Evolutionary conservation across 2,797 vertebrate genomes (phyloP), one percentile per base, ranked within the genome.

Genomic region (Salarias fasciatus): DNA sequence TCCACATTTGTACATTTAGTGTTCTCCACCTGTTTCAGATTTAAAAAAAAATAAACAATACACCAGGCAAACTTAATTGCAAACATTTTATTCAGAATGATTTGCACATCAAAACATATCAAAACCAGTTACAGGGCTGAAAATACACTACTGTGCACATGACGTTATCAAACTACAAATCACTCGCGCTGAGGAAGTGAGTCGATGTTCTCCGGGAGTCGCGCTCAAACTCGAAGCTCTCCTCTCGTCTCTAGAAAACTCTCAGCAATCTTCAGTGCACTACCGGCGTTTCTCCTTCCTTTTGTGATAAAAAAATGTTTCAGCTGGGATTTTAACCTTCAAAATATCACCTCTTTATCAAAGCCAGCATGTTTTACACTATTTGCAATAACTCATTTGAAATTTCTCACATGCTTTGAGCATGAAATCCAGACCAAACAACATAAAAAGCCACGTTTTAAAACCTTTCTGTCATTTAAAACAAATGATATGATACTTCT

Each of bases 91-190:
- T 91, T 88, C 64, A 86, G 85, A 87, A 86, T 31, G 51, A 79
- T 83, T 89, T 89, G 48, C 89, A 93, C 92, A 90, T 89, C 89
- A 93, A 90, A 93, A 92, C 85, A 92, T 91, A 93, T 92, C 84
- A 92, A 93, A 93, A 91, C 79, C 83, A 87, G 61, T 68, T 77
- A 90, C 75, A 86, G 84, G 79, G 76, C 79, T 84, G 73, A 73
- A 85, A 84, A 84, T 59, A 69, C 77, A 74, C 72, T 55, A 72
- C 57, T 74, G 51, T 82, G 66, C 69, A 85, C 65, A 68, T 68
- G 24, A 86, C 69, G 72, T 79, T 8, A 63, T 73, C 71, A 80
- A 72, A 80, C 72, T 47, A 76, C 63, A 83, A 64, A 75, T 78
- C 67, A 73, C 59, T 62, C 66, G 56, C n/a, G 76, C 13, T 42